phyloP scores from a whole-genome alignment of 2,113 vertebrate genomes.

The Solea senegalensis region DNA sequence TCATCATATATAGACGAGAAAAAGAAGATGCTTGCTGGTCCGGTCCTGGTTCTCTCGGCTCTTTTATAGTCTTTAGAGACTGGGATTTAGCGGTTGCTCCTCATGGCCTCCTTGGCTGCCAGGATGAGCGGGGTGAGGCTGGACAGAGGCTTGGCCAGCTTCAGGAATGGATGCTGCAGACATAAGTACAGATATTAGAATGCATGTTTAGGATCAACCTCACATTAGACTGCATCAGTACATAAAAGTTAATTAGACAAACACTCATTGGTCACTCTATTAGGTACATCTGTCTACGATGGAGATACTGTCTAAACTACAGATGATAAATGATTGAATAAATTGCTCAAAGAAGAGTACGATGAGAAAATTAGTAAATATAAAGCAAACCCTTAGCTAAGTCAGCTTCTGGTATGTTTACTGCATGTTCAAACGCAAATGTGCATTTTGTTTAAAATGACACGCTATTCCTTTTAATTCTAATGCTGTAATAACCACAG shows the following conservation, averaged over 20 bases:
- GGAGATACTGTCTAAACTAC: no score
- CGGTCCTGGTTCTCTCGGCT: neutral
- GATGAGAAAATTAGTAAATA: neutral
- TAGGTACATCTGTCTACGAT: no score
- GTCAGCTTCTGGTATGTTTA: no score
- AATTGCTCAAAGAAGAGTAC: neutral
- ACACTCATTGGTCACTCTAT: no score
- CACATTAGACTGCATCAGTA: no score
- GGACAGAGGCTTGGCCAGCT: slow-evolving; percentile 81
- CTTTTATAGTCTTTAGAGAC: slow-evolving; percentile 13
- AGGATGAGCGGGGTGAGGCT: slow-evolving; percentile 83
- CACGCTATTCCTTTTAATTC: no score
- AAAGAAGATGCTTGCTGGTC: neutral
- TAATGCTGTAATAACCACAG: no score
- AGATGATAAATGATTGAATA: no score
- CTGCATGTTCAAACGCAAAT: no score
- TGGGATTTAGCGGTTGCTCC: slow-evolving; percentile 73
- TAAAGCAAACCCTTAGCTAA: neutral
- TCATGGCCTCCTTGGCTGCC: slow-evolving; percentile 83
- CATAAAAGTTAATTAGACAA: no score
- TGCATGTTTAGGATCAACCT: neutral
- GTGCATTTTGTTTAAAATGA: no score
- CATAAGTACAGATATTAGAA: neutral
- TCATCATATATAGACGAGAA: slow-evolving; percentile 11
- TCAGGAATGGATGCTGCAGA: slow-evolving; percentile 80